Conservation (phyloP, 2,888 invertebrate species). For the Coecobrya sp. region DNA sequence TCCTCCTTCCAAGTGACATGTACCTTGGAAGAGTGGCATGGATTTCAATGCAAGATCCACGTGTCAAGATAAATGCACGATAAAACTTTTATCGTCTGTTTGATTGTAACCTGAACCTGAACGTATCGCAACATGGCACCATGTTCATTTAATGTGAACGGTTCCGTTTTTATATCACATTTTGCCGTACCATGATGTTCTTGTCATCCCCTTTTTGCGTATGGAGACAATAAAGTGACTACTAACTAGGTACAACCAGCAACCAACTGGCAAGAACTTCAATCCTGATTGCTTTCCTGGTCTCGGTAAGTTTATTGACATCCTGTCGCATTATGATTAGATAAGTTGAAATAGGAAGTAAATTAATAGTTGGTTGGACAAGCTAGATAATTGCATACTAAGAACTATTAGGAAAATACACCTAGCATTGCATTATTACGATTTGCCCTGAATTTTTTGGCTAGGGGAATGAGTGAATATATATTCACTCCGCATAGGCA, state of each 20-base stretch:
- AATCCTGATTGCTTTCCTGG: slow-evolving; percentile 29
- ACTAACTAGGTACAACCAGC: background rate
- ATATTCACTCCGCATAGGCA: background rate
- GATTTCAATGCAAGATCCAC: slow-evolving; percentile 77
- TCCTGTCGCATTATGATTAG: slow-evolving; percentile 71
- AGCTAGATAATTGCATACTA: background rate
- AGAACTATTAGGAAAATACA: background rate
- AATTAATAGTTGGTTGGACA: slow-evolving; percentile 4
- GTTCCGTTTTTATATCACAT: background rate
- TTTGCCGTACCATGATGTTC: slow-evolving; percentile 69
- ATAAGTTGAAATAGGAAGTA: slow-evolving; percentile 58
- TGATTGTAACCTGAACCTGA: slow-evolving; percentile 47
- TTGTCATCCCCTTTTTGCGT: background rate
- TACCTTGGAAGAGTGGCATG: background rate
- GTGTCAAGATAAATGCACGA: slow-evolving; percentile 73
- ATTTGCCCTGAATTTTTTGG: slow-evolving; percentile 42
- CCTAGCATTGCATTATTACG: background rate
- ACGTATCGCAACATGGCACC: slow-evolving; percentile 61
- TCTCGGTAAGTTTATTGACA: slow-evolving; percentile 78
- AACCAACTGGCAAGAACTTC: background rate
- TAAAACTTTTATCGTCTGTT: slow-evolving; percentile 63
- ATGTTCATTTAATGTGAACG: slow-evolving; percentile 39
- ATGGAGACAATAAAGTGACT: background rate
- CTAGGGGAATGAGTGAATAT: slow-evolving; percentile 19
- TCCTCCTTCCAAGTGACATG: slow-evolving; percentile 18